A percentile compares a stretch with the other conserved stretches of the same genome.
Evolutionary conservation across 2,888 invertebrate species (phyloP).

Genomic region (Heteromurus nitidus): DNA sequence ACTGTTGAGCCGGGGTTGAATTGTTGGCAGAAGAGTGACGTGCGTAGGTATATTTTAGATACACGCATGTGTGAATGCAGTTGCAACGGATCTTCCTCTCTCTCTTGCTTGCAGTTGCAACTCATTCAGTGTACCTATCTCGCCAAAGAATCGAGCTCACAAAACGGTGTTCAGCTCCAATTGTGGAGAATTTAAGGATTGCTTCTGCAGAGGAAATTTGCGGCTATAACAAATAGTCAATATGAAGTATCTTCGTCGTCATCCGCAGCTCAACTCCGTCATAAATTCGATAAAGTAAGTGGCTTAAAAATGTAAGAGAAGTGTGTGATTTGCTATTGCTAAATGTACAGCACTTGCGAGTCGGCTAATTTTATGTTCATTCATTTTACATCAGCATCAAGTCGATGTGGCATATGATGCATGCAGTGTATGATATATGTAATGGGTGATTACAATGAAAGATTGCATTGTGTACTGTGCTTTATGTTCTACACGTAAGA

Average conservation of each 20-base stretch:
- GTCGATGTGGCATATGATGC: no score
- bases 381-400: neutral
- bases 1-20: neutral
- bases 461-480: neutral
- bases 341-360: no score
- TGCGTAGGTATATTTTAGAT: no score
- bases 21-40: no score
- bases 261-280: constrained; percentile 13
- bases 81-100: no score
- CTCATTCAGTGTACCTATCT: neutral
- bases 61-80: no score
- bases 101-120: neutral
- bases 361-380: no score
- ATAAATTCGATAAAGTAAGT: constrained; percentile 32
- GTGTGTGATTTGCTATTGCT: no score
- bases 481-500: neutral
- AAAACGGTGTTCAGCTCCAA: neutral
- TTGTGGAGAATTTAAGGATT: neutral
- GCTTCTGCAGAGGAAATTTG: no score
- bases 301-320: no score
- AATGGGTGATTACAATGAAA: neutral
- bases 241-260: constrained; percentile 5
- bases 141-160: neutral
- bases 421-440: no score
- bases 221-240: neutral